Evolutionary conservation across 2,113 vertebrate species (phyloP), one percentile per base, ranked within the genome.

Genomic region (Epinephelus lanceolatus): DNA sequence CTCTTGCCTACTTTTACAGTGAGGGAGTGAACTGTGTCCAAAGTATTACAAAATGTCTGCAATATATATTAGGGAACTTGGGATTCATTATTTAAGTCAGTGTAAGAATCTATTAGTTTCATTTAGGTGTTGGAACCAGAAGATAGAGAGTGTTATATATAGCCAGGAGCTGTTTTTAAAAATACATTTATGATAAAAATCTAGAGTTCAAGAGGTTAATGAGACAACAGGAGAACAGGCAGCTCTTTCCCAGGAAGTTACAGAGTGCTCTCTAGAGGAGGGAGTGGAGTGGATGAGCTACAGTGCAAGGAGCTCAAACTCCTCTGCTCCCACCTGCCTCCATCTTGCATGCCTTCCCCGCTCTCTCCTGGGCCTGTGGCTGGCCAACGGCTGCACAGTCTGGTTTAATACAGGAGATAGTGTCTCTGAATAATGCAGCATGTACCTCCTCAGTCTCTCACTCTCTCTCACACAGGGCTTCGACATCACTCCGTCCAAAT

Each of bases 361-460:
- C 73, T 65, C 78, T 86, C 84, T 65, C 62, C 52, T 37, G 76
- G 62, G 84, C 72, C 68, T 45, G 40, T 78, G 73, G 69, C 69
- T 75, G 68, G 73, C 81, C 42, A 23, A 83, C 53, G 57, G 56
- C 86, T 85, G 57, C 68, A 76, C 73, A 76, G 57, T 65, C 66
- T 79, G 79, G 25, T 83, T 84, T 77, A 70, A 79, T 78, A 76
- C 75, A 69, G 52, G 23, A 77, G 81, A 85, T 40, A 37, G 79
- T 80, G 65, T 86, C 72, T 81, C 70, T 89, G 85, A 88, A 92
- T 92, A 89, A 90, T 86, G 74, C 80, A 81, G 75, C 55, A 62
- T 65, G 27, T 7, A 59, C 60, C 60, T 67, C 77, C 68, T 78
- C 72, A 68, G 68, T 83, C 27, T 69, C 77, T 74, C 76, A 42